Evolutionary conservation across 2,888 invertebrate species (phyloP), one percentile per base, ranked within the genome.

Genomic region (Brachypterus glaber): DNA sequence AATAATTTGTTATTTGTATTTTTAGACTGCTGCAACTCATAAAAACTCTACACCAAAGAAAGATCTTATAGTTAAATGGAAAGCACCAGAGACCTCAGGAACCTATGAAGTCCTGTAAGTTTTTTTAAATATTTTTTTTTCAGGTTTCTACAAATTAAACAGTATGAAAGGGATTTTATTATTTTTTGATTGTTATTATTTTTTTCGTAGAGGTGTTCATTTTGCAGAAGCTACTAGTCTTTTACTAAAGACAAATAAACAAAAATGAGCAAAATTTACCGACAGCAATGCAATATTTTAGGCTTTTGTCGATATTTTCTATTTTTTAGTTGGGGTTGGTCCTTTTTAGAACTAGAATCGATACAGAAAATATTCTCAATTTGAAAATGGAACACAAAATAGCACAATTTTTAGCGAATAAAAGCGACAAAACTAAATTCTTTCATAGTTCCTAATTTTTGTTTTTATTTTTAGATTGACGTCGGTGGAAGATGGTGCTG

Each of bases 11-110:
- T 21, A 17, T 17, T 43, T 37, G 46, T 37, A 18, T 39, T 64
- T 62, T 18, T 60, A 82, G 81, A 78, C 77, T 52, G 72, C 79
- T 0, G 69, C 80, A 15, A 82, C 82, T 2, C 84, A 84, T 62
- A 74, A 73, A 55, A 78, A 77, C 52, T 71, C 78, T 46, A 70
- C 69, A 11, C 69, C 73, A 50, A 76, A 73, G 49, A 70, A 70
- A 46, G 66, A 71, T 9, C 58, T 79, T 1, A 64, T 66, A 30
- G 69, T 75, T 48, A 72, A 70, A 11, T 84, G 83, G 83, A 72
- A 71, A 37, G 73, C 83, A 7, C 82, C 83, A 24, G 65, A 68
- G 30, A 67, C 65, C 40, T 67, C 76, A 50, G 74, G 72, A 54
- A 79, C 73, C 44, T 70, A 73, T 44, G 73, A 72, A 53, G 74